Evolutionary conservation across 1,140 invertebrate species (phyloP).

Genomic region (Stegodyphus mimosarum): DNA sequence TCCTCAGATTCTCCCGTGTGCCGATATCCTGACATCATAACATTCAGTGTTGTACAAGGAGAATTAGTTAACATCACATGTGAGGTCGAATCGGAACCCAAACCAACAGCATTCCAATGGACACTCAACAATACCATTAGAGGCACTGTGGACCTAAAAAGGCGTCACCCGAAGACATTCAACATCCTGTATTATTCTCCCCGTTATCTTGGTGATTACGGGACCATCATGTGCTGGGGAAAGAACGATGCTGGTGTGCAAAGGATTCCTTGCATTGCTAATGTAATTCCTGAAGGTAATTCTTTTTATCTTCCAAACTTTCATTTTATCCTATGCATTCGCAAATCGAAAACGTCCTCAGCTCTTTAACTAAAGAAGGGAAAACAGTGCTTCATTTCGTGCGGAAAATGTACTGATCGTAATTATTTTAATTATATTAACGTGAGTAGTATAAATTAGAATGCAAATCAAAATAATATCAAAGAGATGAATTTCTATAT

Average conservation of each 20-base stretch:
- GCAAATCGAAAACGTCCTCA: no score
- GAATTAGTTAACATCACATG: slow-evolving; percentile 88
- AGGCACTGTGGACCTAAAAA: slow-evolving; percentile 75
- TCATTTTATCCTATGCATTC: no score
- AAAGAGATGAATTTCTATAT: no score
- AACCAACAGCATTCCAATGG: slow-evolving; percentile 82
- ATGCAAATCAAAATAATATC: no score
- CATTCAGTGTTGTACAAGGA: slow-evolving; percentile 87
- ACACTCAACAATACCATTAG: slow-evolving; percentile 93
- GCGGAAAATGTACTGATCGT: no score
- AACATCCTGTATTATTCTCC: slow-evolving; percentile 59
- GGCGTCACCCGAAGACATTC: slow-evolving; percentile 37
- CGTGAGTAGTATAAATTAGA: no score
- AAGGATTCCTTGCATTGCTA: slow-evolving; percentile 61
- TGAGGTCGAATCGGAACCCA: slow-evolving; percentile 89
- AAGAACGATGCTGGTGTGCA: slow-evolving; percentile 62
- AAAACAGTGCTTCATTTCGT: no score
- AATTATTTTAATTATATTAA: no score
- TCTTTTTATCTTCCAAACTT: no score
- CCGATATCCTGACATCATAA: slow-evolving; percentile 76
- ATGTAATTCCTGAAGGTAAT: slow-evolving; percentile 63
- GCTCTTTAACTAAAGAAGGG: no score
- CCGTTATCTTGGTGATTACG: slow-evolving; percentile 59
- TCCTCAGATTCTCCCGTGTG: slow-evolving; percentile 85
- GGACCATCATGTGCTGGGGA: slow-evolving; percentile 63